Conservation (phyloP, 1,140 invertebrate species). For the Cryptotermes secundus region DNA sequence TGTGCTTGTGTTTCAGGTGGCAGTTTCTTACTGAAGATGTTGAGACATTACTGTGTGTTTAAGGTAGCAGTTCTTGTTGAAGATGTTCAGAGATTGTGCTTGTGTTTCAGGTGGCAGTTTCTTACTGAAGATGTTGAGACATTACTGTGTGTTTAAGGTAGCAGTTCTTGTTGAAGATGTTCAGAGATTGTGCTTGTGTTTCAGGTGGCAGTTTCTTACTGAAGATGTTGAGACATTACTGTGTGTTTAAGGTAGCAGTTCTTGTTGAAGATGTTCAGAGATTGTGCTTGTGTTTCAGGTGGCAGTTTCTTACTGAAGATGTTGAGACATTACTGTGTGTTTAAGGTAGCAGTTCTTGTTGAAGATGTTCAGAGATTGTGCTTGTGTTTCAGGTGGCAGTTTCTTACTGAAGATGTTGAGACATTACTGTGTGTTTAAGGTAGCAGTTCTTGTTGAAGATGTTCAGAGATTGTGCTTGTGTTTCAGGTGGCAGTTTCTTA, state of each 20-base stretch:
- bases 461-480: not conserved
- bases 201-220: conserved; percentile 76
- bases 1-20: conserved; percentile 58
- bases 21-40: conserved; percentile 86
- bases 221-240: too few species aligned
- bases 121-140: conserved; percentile 93
- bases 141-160: too few species aligned
- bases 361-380: not conserved
- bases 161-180: too few species aligned
- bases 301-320: conserved; percentile 88
- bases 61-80: too few species aligned
- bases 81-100: not conserved
- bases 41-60: too few species aligned
- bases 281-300: conserved; percentile 48
- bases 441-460: too few species aligned
- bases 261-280: too few species aligned
- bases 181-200: conserved; percentile 32
- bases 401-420: conserved; percentile 92
- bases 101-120: conserved; percentile 67
- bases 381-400: conserved; percentile 61
- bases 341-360: too few species aligned
- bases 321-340: too few species aligned
- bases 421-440: too few species aligned
- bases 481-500: conserved; percentile 73
- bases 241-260: too few species aligned